Conservation (phyloP, 2,797 vertebrate species). For the Ptychobarbus kaznakovi region DNA sequence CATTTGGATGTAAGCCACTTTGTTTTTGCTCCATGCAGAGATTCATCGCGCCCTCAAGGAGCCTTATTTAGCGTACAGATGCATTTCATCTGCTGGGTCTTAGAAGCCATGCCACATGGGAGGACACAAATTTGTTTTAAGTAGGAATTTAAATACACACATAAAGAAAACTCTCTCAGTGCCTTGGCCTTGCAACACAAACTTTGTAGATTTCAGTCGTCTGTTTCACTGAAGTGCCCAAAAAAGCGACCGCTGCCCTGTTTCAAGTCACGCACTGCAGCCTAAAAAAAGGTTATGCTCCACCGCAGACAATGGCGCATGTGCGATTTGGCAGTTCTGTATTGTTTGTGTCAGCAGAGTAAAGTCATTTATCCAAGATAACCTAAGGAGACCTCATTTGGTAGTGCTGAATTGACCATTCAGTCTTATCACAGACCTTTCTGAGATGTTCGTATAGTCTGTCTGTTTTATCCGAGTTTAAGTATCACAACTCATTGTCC, state of each 20-base stretch:
- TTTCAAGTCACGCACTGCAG: constrained; percentile 22
- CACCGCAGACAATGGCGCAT: constrained; percentile 44
- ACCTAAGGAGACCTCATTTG: constrained; percentile 65
- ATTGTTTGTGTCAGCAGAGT: constrained; percentile 53
- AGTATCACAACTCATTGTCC: constrained; percentile 64
- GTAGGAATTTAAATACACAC: constrained; percentile 47
- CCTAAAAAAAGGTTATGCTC: constrained; percentile 26
- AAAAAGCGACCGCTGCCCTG: background rate
- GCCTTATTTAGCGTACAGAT: constrained; percentile 55
- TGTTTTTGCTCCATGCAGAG: constrained; percentile 46
- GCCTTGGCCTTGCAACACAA: constrained; percentile 27
- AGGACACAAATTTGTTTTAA: constrained; percentile 48
- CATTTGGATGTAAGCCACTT: constrained; percentile 47
- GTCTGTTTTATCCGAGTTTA: constrained; percentile 49
- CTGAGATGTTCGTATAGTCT: constrained; percentile 43
- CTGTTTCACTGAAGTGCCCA: constrained; percentile 4
- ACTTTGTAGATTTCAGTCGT: constrained; percentile 32
- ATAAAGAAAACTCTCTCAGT: constrained; percentile 44
- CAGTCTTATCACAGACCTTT: constrained; percentile 64
- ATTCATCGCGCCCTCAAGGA: constrained; percentile 46
- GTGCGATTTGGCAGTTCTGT: constrained; percentile 31
- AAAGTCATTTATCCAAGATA: constrained; percentile 57
- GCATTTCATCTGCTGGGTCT: constrained; percentile 49
- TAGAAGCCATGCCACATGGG: constrained; percentile 46
- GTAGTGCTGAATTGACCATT: constrained; percentile 57